Conservation (phyloP, 2,797 vertebrate genomes). For the Gobio occitaniae region DNA sequence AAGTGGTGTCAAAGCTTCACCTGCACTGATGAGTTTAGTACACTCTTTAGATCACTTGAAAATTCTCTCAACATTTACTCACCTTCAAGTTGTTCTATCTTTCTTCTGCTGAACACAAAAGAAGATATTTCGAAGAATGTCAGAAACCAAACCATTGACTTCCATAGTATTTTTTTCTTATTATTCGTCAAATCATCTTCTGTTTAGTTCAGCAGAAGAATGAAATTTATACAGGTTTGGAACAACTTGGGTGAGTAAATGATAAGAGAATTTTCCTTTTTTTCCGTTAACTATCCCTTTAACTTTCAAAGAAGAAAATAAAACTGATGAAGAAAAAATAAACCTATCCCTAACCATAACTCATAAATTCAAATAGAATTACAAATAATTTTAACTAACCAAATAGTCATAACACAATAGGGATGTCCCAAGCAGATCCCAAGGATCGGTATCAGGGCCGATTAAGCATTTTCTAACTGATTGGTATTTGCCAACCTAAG, state of each 20-base stretch:
- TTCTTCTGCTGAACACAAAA: not conserved
- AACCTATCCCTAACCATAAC: no score
- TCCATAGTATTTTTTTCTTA: not conserved
- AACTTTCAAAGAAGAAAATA: not conserved
- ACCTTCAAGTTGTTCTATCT: not conserved
- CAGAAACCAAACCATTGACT: not conserved
- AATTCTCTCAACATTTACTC: not conserved
- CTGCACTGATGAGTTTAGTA: not conserved
- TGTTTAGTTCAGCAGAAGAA: not conserved
- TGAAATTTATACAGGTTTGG: not conserved
- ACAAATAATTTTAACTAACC: no score
- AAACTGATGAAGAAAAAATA: no score
- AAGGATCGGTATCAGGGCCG: no score
- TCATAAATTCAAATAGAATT: no score
- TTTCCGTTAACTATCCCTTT: not conserved
- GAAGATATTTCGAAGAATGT: no score
- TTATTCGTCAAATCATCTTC: no score
- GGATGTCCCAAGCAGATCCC: no score
- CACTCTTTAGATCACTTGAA: not conserved
- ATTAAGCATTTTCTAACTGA: no score
- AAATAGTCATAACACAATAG: not conserved
- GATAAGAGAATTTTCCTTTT: no score
- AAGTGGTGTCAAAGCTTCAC: not conserved
- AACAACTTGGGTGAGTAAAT: not conserved
- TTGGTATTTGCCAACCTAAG: no score